Percentiles rank a stretch among this genome's conserved stretches.
Conservation (phyloP, 2,113 vertebrate species). For the Anhinga anhinga region DNA sequence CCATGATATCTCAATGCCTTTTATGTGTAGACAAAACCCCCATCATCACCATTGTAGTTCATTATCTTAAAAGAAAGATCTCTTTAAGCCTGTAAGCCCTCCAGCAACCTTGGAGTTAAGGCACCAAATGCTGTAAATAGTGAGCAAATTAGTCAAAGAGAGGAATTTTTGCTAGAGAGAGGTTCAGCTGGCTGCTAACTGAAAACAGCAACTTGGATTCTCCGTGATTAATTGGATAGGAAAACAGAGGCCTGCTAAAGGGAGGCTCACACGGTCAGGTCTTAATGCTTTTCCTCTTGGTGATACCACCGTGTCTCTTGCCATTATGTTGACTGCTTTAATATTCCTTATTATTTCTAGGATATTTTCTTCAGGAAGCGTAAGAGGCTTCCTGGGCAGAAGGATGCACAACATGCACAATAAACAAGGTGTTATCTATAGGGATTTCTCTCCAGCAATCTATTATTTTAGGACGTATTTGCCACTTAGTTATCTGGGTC, state of each 20-base stretch:
- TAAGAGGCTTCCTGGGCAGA: not conserved
- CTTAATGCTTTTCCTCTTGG: not conserved
- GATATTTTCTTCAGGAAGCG: not conserved
- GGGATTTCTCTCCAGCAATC: not conserved
- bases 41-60: not conserved
- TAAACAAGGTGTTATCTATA: not conserved
- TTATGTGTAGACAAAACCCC: not conserved
- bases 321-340: not conserved
- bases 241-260: not conserved
- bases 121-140: not conserved
- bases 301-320: not conserved
- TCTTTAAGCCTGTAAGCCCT: not conserved
- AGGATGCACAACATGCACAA: not conserved
- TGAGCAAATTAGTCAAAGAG: not conserved
- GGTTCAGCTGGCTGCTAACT: not conserved
- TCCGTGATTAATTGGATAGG: not conserved
- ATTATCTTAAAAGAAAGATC: slow-evolving; percentile 25
- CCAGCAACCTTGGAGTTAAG: not conserved
- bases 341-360: not conserved
- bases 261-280: not conserved
- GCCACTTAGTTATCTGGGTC: not conserved
- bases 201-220: not conserved
- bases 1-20: not conserved
- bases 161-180: not conserved
- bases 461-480: not conserved